Evolutionary conservation across 2,113 vertebrate species (phyloP).

Genomic region (Pelecanoides urinatrix): DNA sequence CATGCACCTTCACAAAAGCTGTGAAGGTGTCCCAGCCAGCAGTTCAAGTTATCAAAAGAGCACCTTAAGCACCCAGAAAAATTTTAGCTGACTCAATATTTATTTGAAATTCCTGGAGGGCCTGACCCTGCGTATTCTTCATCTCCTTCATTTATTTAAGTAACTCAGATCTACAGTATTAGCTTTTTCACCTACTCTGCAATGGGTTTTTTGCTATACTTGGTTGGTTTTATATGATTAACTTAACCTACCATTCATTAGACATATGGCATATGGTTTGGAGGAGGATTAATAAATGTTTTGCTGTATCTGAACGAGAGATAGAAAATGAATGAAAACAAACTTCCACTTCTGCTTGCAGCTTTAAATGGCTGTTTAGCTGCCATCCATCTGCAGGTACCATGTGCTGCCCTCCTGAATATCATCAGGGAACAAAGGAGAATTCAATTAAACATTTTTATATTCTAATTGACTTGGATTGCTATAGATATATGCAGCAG

Average conservation of each 20-base stretch:
- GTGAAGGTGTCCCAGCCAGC: not conserved
- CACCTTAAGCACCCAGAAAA: not conserved
- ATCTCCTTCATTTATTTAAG: not conserved
- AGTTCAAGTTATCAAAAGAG: not conserved
- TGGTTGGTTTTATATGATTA: slow-evolving; percentile 67
- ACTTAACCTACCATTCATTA: slow-evolving; percentile 73
- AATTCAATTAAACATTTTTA: slow-evolving; percentile 44
- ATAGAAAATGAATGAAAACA: slow-evolving; percentile 73
- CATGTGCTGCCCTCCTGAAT: slow-evolving; percentile 49
- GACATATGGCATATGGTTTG: slow-evolving; percentile 77
- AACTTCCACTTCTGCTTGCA: slow-evolving; percentile 70
- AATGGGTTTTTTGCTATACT: slow-evolving; percentile 30
- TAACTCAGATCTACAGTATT: not conserved
- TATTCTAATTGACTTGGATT: not conserved
- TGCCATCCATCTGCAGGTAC: slow-evolving; percentile 61
- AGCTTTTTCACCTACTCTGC: not conserved
- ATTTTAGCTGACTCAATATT: not conserved
- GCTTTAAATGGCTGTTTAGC: slow-evolving; percentile 70
- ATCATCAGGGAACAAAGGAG: slow-evolving; percentile 35
- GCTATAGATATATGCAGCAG: not conserved
- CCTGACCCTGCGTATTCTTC: not conserved
- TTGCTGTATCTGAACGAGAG: slow-evolving; percentile 68
- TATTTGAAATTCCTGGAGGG: not conserved
- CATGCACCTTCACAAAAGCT: not conserved
- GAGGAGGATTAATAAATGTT: slow-evolving; percentile 80